Evolutionary conservation across 2,113 vertebrate species (phyloP).

Genomic region (Dromaius novaehollandiae): DNA sequence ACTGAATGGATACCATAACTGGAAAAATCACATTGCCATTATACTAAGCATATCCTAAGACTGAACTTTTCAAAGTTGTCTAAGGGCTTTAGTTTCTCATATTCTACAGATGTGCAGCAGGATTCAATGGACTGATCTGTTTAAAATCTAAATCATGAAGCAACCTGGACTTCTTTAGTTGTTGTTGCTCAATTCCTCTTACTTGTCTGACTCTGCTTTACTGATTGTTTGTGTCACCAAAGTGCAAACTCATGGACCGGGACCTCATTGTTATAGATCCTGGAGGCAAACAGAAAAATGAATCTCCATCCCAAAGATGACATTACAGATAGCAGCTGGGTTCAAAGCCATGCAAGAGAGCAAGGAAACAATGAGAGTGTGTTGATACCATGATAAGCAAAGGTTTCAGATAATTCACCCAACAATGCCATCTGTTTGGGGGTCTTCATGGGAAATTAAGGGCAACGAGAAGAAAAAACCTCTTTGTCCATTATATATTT

Average conservation of each 20-base stretch:
- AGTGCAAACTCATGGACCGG: background rate
- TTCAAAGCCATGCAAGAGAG: background rate
- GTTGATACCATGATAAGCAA: background rate
- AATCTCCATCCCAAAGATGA: background rate
- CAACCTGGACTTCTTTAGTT: background rate
- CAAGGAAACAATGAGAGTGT: background rate
- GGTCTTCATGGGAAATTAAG: background rate
- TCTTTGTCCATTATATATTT: background rate
- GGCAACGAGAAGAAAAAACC: background rate
- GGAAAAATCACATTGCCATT: background rate
- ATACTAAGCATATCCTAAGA: background rate
- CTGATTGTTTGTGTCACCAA: background rate
- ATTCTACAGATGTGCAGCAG: background rate
- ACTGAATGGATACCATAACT: background rate
- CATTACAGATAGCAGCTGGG: background rate
- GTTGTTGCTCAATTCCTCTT: background rate
- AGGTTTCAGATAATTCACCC: background rate
- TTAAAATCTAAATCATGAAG: background rate
- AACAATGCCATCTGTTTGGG: background rate
- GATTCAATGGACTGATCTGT: background rate
- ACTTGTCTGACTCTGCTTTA: background rate
- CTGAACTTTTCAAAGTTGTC: background rate
- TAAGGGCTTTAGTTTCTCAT: background rate
- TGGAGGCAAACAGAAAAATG: background rate
- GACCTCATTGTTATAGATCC: background rate